A percentile compares a stretch with the other conserved stretches of the same genome.
phyloP scores from a whole-genome alignment of 2,113 vertebrate genomes.

The Rhagologus leucostigma region DNA sequence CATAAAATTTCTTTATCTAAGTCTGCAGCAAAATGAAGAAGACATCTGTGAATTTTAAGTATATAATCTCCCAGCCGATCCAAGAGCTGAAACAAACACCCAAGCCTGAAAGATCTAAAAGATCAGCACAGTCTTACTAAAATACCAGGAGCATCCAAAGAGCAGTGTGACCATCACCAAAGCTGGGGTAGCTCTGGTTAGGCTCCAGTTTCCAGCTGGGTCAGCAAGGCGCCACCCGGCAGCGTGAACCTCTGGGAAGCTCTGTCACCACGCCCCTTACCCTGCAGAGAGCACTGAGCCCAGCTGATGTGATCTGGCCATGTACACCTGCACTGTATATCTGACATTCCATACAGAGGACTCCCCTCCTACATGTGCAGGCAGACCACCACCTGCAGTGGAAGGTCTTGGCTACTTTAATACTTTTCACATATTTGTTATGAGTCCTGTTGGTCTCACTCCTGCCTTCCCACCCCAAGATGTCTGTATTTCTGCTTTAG shows the following conservation, averaged over 20 bases:
- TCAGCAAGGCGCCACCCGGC: not conserved
- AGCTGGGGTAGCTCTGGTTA: not conserved
- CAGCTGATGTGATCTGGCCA: not conserved
- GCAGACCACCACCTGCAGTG: not conserved
- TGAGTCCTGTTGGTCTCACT: not conserved
- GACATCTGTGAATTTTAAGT: not conserved
- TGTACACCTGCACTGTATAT: not conserved
- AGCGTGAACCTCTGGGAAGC: not conserved
- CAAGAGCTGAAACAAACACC: not conserved
- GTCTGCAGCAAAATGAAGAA: not conserved
- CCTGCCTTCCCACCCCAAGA: not conserved
- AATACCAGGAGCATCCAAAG: not conserved
- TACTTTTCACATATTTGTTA: not conserved
- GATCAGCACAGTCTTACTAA: not conserved
- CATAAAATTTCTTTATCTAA: not conserved
- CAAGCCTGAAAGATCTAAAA: not conserved
- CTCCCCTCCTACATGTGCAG: not conserved
- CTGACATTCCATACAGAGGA: not conserved
- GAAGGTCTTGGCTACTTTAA: not conserved
- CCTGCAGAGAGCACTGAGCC: not conserved
- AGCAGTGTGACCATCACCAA: not conserved
- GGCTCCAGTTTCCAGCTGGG: not conserved
- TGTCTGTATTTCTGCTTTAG: slow-evolving; percentile 19
- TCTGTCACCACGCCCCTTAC: not conserved
- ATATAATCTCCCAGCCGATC: not conserved